phyloP scores from a whole-genome alignment of 2,888 invertebrate species.

The Drosophila kambysellisi region DNA sequence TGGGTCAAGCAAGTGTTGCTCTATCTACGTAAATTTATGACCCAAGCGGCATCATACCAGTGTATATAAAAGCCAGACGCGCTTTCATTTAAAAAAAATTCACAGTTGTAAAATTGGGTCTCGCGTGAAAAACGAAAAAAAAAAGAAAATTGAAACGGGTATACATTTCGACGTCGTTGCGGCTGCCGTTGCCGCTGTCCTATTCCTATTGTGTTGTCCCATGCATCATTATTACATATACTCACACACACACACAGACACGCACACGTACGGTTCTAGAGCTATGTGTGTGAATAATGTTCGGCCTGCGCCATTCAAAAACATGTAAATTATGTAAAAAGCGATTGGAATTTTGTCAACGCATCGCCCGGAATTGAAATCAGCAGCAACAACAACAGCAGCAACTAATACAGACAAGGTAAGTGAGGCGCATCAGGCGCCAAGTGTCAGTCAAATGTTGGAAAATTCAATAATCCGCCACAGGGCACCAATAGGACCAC shows the following conservation, averaged over 20 bases:
- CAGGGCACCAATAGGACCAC: slow-evolving; percentile 60
- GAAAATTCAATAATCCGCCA: slow-evolving; percentile 79
- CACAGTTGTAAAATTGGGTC: slow-evolving; percentile 56
- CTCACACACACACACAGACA: slow-evolving; percentile 1
- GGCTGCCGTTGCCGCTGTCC: slow-evolving; percentile 36
- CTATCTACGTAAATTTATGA: slow-evolving; percentile 34
- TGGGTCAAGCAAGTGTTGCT: slow-evolving; percentile 61
- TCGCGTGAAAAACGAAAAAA: slow-evolving; percentile 35
- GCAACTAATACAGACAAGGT: slow-evolving; percentile 46
- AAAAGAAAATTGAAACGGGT: slow-evolving; percentile 49
- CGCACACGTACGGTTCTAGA: slow-evolving; percentile 1
- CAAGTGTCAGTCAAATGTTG: slow-evolving; percentile 78
- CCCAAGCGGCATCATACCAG: slow-evolving; percentile 36
- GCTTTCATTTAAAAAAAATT: slow-evolving; percentile 30
- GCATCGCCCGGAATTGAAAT: slow-evolving; percentile 48
- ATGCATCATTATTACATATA: slow-evolving; percentile 31
- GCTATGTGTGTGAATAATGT: slow-evolving; percentile 21
- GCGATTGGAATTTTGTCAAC: slow-evolving; percentile 65
- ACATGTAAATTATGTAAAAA: slow-evolving; percentile 76
- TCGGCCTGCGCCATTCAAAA: slow-evolving; percentile 60
- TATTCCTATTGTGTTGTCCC: slow-evolving; percentile 47
- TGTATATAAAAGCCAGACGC: slow-evolving; percentile 17
- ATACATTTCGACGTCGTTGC: slow-evolving; percentile 58
- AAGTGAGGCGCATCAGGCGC: slow-evolving; percentile 68
- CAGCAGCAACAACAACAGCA: slow-evolving; percentile 29